These are phyloP conservation scores for Geopemphigus sp. DNA, from an alignment of 1,140 invertebrate species.

Conservation along the genomic window DNA sequence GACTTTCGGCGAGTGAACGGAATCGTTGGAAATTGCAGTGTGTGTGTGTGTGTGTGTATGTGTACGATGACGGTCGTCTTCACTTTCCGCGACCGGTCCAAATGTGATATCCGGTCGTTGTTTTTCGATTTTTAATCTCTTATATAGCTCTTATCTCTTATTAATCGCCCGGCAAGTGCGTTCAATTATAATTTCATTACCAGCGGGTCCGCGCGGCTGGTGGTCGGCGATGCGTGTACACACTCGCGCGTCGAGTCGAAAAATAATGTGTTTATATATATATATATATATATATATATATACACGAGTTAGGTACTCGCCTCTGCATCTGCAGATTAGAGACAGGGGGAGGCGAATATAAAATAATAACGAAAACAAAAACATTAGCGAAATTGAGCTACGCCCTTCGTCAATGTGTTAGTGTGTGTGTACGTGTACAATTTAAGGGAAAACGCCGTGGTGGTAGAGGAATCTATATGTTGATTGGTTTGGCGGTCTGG, in stretches of 20 bases:
- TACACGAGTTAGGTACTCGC: too few species aligned
- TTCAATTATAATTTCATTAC: constrained; percentile 46
- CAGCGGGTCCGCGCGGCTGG: too few species aligned
- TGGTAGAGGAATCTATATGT: constrained; percentile 28
- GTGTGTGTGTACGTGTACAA: neutral
- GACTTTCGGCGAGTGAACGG: too few species aligned
- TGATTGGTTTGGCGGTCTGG: constrained; percentile 7
- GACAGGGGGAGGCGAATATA: neutral
- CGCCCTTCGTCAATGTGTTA: constrained; percentile 15
- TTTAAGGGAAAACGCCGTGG: neutral
- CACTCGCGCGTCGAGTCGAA: neutral
- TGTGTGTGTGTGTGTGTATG: too few species aligned
- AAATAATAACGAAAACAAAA: constrained; percentile 31
- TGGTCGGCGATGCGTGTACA: neutral
- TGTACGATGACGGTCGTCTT: too few species aligned
- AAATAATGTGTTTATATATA: neutral
- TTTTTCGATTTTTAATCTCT: constrained; percentile 29
- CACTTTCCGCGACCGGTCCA: too few species aligned
- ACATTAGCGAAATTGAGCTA: constrained; percentile 46
- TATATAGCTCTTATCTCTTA: constrained; percentile 35
- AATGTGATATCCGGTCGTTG: constrained; percentile 18
- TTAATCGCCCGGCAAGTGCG: neutral
- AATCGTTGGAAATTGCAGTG: too few species aligned
- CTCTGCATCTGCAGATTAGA: too few species aligned
- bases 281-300: neutral